Evolutionary conservation across 2,797 vertebrate genomes (phyloP).

Genomic region (Arnoldichthys spilopterus): DNA sequence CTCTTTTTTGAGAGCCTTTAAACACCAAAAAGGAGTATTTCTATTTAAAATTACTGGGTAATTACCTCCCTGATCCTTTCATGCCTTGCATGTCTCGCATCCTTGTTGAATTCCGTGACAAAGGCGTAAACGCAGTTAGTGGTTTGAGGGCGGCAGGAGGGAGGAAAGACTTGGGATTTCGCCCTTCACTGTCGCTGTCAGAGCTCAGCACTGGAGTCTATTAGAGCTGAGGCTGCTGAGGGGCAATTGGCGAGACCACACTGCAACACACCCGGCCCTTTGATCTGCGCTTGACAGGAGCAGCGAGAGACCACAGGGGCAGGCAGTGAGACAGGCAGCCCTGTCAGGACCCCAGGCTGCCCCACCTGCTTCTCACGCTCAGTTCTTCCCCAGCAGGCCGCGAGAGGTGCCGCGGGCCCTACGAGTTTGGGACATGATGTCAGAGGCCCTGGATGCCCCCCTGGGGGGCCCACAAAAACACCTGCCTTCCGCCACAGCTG

Average conservation of each 20-base stretch:
- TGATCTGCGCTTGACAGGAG: slow-evolving; percentile 74
- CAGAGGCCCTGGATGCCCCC: slow-evolving; percentile 56
- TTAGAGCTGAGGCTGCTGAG: slow-evolving; percentile 62
- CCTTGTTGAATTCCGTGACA: slow-evolving; percentile 73
- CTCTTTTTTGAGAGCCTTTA: slow-evolving; percentile 64
- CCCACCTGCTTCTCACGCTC: slow-evolving; percentile 64
- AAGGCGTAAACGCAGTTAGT: slow-evolving; percentile 69
- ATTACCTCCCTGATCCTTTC: slow-evolving; percentile 70
- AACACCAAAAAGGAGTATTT: slow-evolving; percentile 67
- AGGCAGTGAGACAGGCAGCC: slow-evolving; percentile 52
- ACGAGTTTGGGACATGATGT: slow-evolving; percentile 75
- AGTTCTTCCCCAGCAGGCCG: slow-evolving; percentile 57
- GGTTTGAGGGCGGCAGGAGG: slow-evolving; percentile 52
- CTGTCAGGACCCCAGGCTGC: slow-evolving; percentile 59
- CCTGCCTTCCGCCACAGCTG: slow-evolving; percentile 73
- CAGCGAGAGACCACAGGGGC: slow-evolving; percentile 71
- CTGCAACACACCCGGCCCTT: slow-evolving; percentile 72
- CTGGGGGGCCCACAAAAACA: slow-evolving; percentile 66
- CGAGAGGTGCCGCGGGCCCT: slow-evolving; percentile 64
- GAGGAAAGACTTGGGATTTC: slow-evolving; percentile 41
- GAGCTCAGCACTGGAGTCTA: slow-evolving; percentile 50
- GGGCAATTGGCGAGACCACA: slow-evolving; percentile 76
- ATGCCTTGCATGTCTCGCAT: slow-evolving; percentile 72
- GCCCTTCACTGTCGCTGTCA: slow-evolving; percentile 52
- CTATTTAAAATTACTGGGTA: slow-evolving; percentile 76